A percentile compares a stretch with the other conserved stretches of the same genome.
Evolutionary conservation across 1,140 invertebrate genomes (phyloP).

Genomic region (Cepaea nemoralis): DNA sequence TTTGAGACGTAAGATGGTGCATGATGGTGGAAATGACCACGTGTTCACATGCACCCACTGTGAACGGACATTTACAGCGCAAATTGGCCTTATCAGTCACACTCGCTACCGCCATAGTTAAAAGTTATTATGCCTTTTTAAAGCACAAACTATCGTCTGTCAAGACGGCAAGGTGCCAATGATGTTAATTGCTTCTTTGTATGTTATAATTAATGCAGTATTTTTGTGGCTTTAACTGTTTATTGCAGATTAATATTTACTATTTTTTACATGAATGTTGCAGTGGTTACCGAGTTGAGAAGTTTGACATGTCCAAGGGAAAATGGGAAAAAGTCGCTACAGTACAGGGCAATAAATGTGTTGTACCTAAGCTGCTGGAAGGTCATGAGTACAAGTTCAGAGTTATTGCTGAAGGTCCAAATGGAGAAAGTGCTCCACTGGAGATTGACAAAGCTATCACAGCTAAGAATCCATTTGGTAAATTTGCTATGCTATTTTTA

Average conservation of each 20-base stretch:
- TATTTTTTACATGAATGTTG: constrained; percentile 78
- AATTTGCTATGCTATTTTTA: constrained; percentile 55
- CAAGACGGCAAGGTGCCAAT: too few relatives aligned
- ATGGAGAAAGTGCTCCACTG: constrained; percentile 94
- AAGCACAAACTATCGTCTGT: too few relatives aligned
- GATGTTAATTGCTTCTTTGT: too few relatives aligned
- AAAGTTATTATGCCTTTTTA: too few relatives aligned
- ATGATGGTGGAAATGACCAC: too few relatives aligned
- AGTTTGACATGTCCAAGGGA: constrained; percentile 93
- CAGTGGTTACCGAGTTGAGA: constrained; percentile 91
- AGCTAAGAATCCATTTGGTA: constrained; percentile 95
- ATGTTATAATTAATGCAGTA: too few relatives aligned
- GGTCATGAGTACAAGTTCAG: constrained; percentile 91
- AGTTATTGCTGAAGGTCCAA: constrained; percentile 93
- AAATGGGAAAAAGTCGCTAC: constrained; percentile 88
- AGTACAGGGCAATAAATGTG: constrained; percentile 55
- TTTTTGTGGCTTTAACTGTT: too few relatives aligned
- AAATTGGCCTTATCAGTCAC: too few relatives aligned
- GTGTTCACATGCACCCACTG: too few relatives aligned
- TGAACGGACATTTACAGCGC: too few relatives aligned
- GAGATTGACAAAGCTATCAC: constrained; percentile 89
- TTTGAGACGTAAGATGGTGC: too few relatives aligned
- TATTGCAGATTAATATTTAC: neutral
- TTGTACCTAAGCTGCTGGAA: constrained; percentile 83
- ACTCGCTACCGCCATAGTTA: too few relatives aligned